Base-by-base conservation (phyloP, 37 sponge, comb jelly and placozoan genomes). In the Haliclona indistincta region DNA sequence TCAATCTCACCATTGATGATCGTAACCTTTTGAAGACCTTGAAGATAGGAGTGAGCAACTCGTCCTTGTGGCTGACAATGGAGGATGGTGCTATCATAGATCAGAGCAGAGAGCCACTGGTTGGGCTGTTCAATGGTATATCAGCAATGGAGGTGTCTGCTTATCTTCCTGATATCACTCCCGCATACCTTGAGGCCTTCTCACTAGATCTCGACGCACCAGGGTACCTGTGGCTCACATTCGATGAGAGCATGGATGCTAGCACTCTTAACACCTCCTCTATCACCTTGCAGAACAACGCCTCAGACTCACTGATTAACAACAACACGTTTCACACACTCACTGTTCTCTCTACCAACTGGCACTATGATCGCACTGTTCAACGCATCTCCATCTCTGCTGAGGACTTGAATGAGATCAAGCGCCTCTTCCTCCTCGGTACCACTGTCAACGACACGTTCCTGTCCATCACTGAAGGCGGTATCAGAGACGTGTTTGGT, bases 231-330 rank as follows among this genome's bases (percentile, higher is more conserved):
- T 61, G 55, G 66, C 80, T 95, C 1, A 84, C 86, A 10, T 95
- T 95, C 71, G 72, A 82, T 43, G 96, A 95, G 64, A 88, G 89
- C 33, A 82, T 91, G 0, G 58, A 85, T 43, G 80, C 86, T 8
- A 39, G 28, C 29, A 91, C 96, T 38, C 69, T 95, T 58, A 84
- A 90, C 70, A 45, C 78, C n/a, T 74, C 96, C 7, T 36, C 37
- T 8, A 17, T 95, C 37, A 88, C 96, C 15, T 62, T 95, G 7
- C 96, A 91, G 47, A 79, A 85, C 43, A 38, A 25, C 29, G 17
- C 58, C 6, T 35, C 19, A 6, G 20, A 38, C 15, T 17, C 78
- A 17, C 15, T 34, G 4, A 51, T 38, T 0, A 53, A 88, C 43
- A 51, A 89, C 32, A 33, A 32, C 23, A 82, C 92, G 36, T 88